Base-by-base conservation (phyloP, 2,888 invertebrate species). In the Volucella inflata region DNA sequence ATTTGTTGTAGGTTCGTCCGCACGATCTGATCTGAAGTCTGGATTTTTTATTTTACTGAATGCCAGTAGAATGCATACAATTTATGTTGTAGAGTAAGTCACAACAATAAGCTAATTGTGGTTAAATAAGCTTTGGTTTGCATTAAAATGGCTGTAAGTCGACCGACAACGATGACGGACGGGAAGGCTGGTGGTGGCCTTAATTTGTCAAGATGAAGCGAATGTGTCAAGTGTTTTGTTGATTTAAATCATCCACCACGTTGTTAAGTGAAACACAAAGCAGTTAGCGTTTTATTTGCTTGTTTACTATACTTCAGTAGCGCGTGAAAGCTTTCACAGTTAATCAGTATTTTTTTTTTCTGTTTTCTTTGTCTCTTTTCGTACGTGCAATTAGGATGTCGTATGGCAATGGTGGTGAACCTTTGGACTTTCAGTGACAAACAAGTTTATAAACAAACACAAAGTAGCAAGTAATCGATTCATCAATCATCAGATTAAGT, bases 161-260 rank as follows among this genome's bases (percentile, higher is more conserved):
- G 12, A 12, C 1, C 3, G 3, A 11, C 12, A 44, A 30, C 30
- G 30, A 30, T 30, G 30, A 30, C 30, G 2, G 6, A 30, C 30
- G 4, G 30, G 30, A 6, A 30, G 4, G 30, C 6, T 30, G 6
- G 30, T 30, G 30, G 30, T 72, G 62, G 62, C 72, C 72, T 72
- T 72, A 62, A 30, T 30, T 30, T 30, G 6, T 30, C 30, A 30
- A 30, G 30, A 30, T 30, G 4, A 6, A 6, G 62, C 70, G 77
- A 82, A 82, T 82, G 70, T 82, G 82, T 82, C 82, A 60, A 82
- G 82, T 83, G 72, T 74, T 72, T 78, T 78, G 82, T 72, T 83
- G 82, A 83, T 62, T 83, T 83, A 78, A 72, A 72, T 74, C 67
- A 78, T 67, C 42, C 72, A 38, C 55, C 30, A 10, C 55, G 36